These are phyloP conservation scores for Petroica traversi DNA, from an alignment of 2,113 vertebrate species.

Conservation along the genomic window DNA sequence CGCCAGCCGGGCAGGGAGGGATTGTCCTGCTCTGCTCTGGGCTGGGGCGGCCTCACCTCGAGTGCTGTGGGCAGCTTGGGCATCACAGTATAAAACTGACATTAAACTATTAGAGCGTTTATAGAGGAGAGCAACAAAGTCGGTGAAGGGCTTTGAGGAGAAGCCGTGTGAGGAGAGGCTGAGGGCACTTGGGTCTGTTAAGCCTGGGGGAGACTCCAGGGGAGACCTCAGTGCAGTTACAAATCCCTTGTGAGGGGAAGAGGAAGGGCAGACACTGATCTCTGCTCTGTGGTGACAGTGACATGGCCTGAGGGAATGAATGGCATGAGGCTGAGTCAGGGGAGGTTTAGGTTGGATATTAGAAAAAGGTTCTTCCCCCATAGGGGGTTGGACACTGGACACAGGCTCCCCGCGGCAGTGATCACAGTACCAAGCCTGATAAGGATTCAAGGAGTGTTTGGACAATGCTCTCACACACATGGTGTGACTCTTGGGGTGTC, in stretches of 20 bases:
- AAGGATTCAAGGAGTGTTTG: accelerated
- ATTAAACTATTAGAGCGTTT: background rate
- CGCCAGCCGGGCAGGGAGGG: background rate
- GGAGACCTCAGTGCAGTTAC: background rate
- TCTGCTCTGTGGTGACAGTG: background rate
- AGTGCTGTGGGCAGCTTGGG: background rate
- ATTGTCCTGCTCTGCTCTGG: background rate
- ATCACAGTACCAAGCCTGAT: background rate
- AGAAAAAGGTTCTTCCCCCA: background rate
- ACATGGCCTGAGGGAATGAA: background rate
- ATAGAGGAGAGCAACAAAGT: background rate
- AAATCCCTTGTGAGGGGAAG: accelerated
- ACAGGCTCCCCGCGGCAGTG: background rate
- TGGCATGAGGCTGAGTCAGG: background rate
- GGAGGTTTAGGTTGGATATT: background rate
- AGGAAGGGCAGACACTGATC: background rate
- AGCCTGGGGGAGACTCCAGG: background rate
- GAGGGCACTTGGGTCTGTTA: background rate
- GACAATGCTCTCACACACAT: accelerated
- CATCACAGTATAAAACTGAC: accelerated
- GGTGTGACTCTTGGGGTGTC: background rate
- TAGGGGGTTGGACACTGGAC: background rate
- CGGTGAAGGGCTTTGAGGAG: background rate
- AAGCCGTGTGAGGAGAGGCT: background rate
- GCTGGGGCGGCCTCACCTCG: background rate